phyloP scores from a whole-genome alignment of 2,797 vertebrate species.

The Craterocephalus amniculus region DNA sequence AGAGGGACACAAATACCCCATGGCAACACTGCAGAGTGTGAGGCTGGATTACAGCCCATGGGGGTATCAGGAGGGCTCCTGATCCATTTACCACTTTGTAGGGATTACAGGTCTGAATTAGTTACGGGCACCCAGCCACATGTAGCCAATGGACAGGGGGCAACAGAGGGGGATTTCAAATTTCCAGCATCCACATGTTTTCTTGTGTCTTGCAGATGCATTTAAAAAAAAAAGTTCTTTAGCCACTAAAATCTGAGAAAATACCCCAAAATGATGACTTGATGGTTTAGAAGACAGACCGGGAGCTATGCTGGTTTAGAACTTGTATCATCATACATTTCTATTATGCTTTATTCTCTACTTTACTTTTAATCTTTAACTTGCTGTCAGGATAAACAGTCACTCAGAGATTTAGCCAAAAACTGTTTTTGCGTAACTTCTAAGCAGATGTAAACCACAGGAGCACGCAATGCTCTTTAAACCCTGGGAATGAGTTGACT shows the following conservation, averaged over 20 bases:
- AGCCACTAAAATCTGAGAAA: slow-evolving; percentile 5
- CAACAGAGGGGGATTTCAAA: slow-evolving; percentile 32
- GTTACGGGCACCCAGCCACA: slow-evolving; percentile 54
- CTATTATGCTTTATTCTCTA: slow-evolving; percentile 5
- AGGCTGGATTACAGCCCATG: slow-evolving; percentile 53
- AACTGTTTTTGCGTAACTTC: slow-evolving; percentile 15
- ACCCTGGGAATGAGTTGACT: slow-evolving; percentile 16
- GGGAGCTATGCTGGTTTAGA: slow-evolving; percentile 2
- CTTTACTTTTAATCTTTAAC: slow-evolving; percentile 5
- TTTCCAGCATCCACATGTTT: slow-evolving; percentile 15
- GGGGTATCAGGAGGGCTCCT: slow-evolving; percentile 40
- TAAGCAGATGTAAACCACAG: not conserved
- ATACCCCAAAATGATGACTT: slow-evolving; percentile 17
- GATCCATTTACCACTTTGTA: slow-evolving; percentile 59
- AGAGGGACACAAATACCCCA: slow-evolving; percentile 39
- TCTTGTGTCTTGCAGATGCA: slow-evolving; percentile 15
- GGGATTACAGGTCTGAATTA: slow-evolving; percentile 69
- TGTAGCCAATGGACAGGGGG: slow-evolving; percentile 21
- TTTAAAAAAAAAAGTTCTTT: slow-evolving; percentile 22
- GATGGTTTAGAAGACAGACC: not conserved
- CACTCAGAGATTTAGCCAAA: not conserved
- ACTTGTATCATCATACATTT: slow-evolving; percentile 3
- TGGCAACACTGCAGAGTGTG: slow-evolving; percentile 33
- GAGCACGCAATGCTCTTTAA: slow-evolving; percentile 10
- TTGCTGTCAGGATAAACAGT: slow-evolving; percentile 1